A percentile compares a stretch with the other conserved stretches of the same genome.
Conservation (phyloP, 37 sponge, comb jelly and placozoan species). For the Mnemiopsis leidyi region DNA sequence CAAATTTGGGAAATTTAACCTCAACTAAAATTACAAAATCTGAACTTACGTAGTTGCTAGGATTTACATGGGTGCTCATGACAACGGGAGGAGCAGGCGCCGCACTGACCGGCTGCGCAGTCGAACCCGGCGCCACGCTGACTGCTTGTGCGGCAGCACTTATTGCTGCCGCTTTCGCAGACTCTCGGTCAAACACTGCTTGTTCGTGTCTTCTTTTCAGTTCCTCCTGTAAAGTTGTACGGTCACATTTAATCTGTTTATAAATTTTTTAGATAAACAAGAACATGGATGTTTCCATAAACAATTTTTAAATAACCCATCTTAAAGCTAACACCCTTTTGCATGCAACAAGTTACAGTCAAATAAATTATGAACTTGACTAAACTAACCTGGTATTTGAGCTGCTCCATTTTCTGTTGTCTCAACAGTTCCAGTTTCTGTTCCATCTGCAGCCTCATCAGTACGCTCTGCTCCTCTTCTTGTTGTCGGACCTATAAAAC, state of each 20-base stretch:
- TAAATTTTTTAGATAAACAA: too few species aligned
- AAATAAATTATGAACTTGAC: background rate
- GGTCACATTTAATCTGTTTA: too few species aligned
- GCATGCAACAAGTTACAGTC: background rate
- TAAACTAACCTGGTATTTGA: slow-evolving; percentile 71
- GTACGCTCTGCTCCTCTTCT: slow-evolving; percentile 78
- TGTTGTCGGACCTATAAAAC: slow-evolving; percentile 86
- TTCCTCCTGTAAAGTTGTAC: slow-evolving; percentile 25
- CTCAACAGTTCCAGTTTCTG: slow-evolving; percentile 87
- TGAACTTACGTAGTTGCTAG: slow-evolving; percentile 45
- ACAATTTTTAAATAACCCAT: background rate
- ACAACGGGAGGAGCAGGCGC: background rate
- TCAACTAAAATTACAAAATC: background rate
- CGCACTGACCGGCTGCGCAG: background rate
- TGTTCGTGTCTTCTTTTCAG: slow-evolving; percentile 52
- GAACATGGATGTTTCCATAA: too few species aligned
- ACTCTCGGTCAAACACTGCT: slow-evolving; percentile 14
- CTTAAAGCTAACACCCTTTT: background rate
- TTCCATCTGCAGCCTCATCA: slow-evolving; percentile 93
- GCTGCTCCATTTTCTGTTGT: slow-evolving; percentile 90
- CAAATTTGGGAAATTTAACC: too few species aligned
- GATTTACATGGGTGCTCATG: slow-evolving; percentile 33
- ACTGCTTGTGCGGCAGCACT: background rate
- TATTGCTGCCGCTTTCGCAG: background rate
- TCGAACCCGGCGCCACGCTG: background rate